Base-by-base conservation (phyloP, 2,113 vertebrate species). In the Brienomyrus longianalis region DNA sequence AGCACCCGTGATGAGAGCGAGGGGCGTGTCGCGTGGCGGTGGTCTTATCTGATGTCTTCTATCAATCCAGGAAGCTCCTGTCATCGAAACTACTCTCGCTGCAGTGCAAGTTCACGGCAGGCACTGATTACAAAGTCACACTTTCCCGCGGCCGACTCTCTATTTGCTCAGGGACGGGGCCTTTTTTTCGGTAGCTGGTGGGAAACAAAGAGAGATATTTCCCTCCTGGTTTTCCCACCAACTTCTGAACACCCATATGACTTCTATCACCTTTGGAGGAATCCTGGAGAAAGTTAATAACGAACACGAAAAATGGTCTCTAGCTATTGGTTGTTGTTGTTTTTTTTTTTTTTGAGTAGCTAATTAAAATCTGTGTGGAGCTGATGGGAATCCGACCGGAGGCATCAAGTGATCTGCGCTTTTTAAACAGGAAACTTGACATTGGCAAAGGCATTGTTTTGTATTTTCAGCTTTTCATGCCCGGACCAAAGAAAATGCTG, bases 1-100 rank as follows among this genome's bases (percentile, higher is more conserved):
- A 89, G 88, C 88, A 23, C 39, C 4, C 74, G 19, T 27, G 8
- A 11, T n/a, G 50, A 9, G 21, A 23, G 19, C 2, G 31, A 17
- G 35, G 77, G 70, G 51, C 43, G 83, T n/a, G 52, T 27, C 54
- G 51, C 43, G 83, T n/a, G 52, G 23, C 54, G 23, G 85, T 3
- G 51, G 23, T 54, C 51, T 87, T 87, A 87, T n/a, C 70, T 74
- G 89, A 52, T 89, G 51, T 47, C 74, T 91, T 88, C 62, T 1
- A n/a, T 47, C 11, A 86, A 11, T 10, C 19, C 88, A 80, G 90
- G 83, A 90, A 87, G 56, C 39, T 62, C 54, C 47, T 91, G 47
- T 83, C 15, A 62, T 77, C 43, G 91, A 87, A 2, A 66, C 35
- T 31, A 90, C 89, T 84, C 88, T 52, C 17, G 88, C 90, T 1